Evolutionary conservation across 2,113 vertebrate genomes (phyloP), one percentile per base, ranked within the genome.

Genomic region (Caloenas nicobarica): DNA sequence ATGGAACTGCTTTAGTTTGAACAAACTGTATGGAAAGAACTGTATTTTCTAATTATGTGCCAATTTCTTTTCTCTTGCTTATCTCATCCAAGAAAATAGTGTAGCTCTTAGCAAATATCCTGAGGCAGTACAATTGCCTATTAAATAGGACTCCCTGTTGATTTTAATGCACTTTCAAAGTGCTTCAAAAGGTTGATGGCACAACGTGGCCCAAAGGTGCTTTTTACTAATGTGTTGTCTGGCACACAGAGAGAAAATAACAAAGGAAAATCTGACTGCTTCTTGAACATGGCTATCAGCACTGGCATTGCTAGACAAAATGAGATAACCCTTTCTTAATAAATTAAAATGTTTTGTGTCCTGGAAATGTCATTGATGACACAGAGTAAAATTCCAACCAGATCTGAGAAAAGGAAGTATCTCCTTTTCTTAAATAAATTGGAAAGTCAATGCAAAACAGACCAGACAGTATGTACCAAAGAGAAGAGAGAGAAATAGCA

Each of bases 71-170:
- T 72, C 28, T 91, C 51, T 88, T 80, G 50, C 58, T 89, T 72
- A 69, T 61, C 61, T 79, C 74, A 89, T 88, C 81, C 28, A 57
- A 91, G 78, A 65, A 92, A 86, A 94, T 13, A 72, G 26, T 64
- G 68, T 7, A 4, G 42, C 53, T 81, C 46, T 95, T 77, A 94
- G 82, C 76, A 96, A 87, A 91, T 62, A 80, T 29, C 81, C 66
- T 4, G 22, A 93, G 81, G 91, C 69, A 84, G 77, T 69, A 76
- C 38, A 91, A 79, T 8, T 71, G 85, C 56, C 73, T 83, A 62
- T 91, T 94, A 93, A 94, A 66, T 16, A 87, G 69, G 81, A 48
- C 73, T 86, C 83, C 91, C 90, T 40, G 80, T 40, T 92, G 91
- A 53, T 94, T 94, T 84, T 51, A 88, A 11, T 13, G 56, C 9